phyloP scores from a whole-genome alignment of 1,140 invertebrate species.

The Tetramorium parvispinum region DNA sequence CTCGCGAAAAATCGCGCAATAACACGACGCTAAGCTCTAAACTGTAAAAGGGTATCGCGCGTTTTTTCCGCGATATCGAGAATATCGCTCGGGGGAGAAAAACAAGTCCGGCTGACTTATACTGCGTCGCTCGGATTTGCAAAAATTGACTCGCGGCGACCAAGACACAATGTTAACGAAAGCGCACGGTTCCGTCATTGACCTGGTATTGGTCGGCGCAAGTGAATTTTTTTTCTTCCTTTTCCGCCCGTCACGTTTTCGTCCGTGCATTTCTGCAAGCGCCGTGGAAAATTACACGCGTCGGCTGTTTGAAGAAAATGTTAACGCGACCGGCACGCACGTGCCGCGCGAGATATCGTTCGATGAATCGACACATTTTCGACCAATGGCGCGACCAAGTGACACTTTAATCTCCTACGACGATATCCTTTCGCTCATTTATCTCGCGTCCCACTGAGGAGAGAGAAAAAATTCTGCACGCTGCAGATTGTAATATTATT shows the following conservation, averaged over 20 bases:
- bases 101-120: constrained; percentile 5
- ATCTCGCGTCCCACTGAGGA: not conserved
- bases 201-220: too few relatives aligned
- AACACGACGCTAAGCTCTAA: not conserved
- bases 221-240: too few relatives aligned
- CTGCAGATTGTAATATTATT: not conserved
- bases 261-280: not conserved
- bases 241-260: not conserved
- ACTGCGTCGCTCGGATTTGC: not conserved
- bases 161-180: not conserved
- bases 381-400: constrained; percentile 8
- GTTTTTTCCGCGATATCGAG: constrained; percentile 39
- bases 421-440: constrained; percentile 35
- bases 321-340: not conserved
- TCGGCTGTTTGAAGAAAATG: not conserved
- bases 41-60: constrained; percentile 7
- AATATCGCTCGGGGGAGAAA: constrained; percentile 25
- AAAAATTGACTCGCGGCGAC: constrained; percentile 26
- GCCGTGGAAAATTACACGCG: not conserved
- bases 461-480: not conserved
- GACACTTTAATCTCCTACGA: not conserved
- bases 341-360: not conserved
- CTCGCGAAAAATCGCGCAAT: too few relatives aligned
- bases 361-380: constrained; percentile 2
- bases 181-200: too few relatives aligned